Conservation (phyloP, 2,888 invertebrate genomes). For the Andrena fulva region DNA sequence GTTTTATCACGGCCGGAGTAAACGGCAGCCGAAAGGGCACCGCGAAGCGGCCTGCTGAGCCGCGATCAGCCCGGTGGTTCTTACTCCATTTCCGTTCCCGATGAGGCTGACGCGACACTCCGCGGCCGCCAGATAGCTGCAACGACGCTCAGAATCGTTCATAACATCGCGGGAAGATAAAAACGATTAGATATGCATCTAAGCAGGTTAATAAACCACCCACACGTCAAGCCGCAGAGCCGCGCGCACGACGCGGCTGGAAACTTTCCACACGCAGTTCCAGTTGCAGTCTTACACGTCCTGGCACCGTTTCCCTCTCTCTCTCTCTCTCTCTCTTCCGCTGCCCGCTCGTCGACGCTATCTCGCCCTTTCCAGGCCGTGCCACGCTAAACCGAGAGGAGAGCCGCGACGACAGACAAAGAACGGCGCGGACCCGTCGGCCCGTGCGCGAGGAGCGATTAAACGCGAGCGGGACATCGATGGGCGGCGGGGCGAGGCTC, state of each 20-base stretch:
- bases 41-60: not conserved
- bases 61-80: not conserved
- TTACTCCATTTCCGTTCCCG: conserved; percentile 6
- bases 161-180: conserved; percentile 47
- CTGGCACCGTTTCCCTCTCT: conserved; percentile 58
- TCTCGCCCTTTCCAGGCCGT: conserved; percentile 31
- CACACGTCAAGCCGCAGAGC: conserved; percentile 36
- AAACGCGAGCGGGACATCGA: conserved; percentile 63
- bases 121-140: conserved; percentile 27
- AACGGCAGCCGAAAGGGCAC: conserved; percentile 31
- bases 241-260: conserved; percentile 36
- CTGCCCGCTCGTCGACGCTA: not conserved
- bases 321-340: too few relatives aligned
- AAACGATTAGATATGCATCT: conserved; percentile 64
- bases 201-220: conserved; percentile 65
- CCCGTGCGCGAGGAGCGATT: conserved; percentile 71
- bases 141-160: conserved; percentile 39
- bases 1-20: conserved; percentile 26
- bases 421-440: conserved; percentile 64
- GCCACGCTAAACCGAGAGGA: conserved; percentile 49
- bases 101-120: conserved; percentile 23
- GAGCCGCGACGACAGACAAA: conserved; percentile 71
- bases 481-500: conserved; percentile 20
- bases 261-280: conserved; percentile 60
- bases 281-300: conserved; percentile 57